A percentile compares a stretch with the other conserved stretches of the same genome.
These are phyloP conservation scores for Synanthedon formicaeformis DNA, from an alignment of 2,888 invertebrate genomes.

Conservation along the genomic window DNA sequence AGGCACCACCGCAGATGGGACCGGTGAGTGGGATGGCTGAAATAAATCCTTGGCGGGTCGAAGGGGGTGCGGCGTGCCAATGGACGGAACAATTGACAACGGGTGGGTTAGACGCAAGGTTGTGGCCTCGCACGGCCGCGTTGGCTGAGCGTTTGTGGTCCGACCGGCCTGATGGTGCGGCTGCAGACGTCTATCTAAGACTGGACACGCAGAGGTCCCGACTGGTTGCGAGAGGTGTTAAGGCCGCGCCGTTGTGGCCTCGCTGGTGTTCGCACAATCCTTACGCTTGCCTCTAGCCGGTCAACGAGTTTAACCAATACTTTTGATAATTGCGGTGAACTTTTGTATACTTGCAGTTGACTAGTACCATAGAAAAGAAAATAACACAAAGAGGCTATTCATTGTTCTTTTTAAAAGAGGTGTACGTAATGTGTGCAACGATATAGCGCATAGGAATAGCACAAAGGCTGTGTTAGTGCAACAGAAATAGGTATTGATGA, in stretches of 20 bases:
- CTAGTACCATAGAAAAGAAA: too few relatives aligned
- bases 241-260: slow-evolving; percentile 80
- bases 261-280: slow-evolving; percentile 83
- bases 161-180: slow-evolving; percentile 65
- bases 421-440: too few relatives aligned
- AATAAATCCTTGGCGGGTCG: slow-evolving; percentile 57
- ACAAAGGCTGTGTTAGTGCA: too few relatives aligned
- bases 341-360: too few relatives aligned
- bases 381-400: too few relatives aligned
- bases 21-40: slow-evolving; percentile 38
- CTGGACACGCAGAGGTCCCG: slow-evolving; percentile 76
- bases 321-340: not conserved
- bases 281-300: slow-evolving; percentile 73
- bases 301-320: not conserved
- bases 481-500: too few relatives aligned
- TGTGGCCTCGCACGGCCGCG: slow-evolving; percentile 88
- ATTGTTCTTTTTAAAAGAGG: too few relatives aligned
- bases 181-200: slow-evolving; percentile 75
- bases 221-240: slow-evolving; percentile 72
- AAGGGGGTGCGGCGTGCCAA: slow-evolving; percentile 85
- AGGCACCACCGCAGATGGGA: slow-evolving; percentile 14
- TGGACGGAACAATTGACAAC: slow-evolving; percentile 88
- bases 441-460: too few relatives aligned
- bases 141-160: slow-evolving; percentile 85
- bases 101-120: slow-evolving; percentile 78